Conservation (phyloP, 2,888 invertebrate species). For the Tenthredo distinguenda region DNA sequence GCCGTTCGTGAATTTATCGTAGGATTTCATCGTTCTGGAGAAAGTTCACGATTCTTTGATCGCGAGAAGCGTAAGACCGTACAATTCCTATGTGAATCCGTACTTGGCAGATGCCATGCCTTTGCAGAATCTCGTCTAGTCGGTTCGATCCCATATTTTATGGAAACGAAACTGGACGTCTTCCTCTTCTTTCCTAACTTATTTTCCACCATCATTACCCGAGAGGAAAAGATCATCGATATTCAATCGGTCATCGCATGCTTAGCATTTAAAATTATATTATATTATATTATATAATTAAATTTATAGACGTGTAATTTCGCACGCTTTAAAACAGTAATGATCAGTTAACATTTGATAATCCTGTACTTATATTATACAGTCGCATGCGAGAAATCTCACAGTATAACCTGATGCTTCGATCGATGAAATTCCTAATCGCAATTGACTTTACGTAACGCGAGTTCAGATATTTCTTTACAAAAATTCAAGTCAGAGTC, state of each 20-base stretch:
- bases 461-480: background rate
- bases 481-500: background rate
- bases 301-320: background rate
- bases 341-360: constrained; percentile 27
- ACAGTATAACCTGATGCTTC: background rate
- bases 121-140: background rate
- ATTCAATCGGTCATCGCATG: background rate
- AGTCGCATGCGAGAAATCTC: background rate
- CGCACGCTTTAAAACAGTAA: constrained; percentile 29
- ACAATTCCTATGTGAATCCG: constrained; percentile 1
- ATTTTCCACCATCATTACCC: background rate
- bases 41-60: constrained; percentile 46
- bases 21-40: constrained; percentile 41
- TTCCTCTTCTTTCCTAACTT: background rate
- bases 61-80: background rate
- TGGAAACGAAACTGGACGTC: background rate
- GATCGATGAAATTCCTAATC: background rate
- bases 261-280: background rate
- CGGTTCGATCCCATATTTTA: background rate
- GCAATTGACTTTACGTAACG: constrained; percentile 9
- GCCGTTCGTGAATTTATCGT: constrained; percentile 12
- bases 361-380: background rate
- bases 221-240: background rate
- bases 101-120: background rate
- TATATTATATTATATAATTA: constrained; percentile 14